Evolutionary conservation across 2,113 vertebrate species (phyloP).

Genomic region (Puntigrus tetrazona): DNA sequence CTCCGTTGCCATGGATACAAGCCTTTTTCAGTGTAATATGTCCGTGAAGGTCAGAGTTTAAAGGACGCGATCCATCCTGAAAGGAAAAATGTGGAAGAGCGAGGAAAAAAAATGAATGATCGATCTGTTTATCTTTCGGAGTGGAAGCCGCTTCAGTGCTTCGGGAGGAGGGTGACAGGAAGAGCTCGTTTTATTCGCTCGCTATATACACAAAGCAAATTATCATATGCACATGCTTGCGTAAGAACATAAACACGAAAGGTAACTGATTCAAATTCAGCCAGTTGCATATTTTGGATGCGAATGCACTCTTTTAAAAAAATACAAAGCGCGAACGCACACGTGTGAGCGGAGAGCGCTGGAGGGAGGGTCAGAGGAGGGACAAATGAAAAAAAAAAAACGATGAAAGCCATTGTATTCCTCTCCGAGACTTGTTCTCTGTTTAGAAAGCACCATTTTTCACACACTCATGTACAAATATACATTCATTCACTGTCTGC

Average conservation of each 20-base stretch:
- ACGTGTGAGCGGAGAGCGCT: not conserved
- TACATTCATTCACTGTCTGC: slow-evolving; percentile 4
- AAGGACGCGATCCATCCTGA: slow-evolving; percentile 9
- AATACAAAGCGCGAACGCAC: not conserved
- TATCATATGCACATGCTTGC: not conserved
- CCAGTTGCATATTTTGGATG: not conserved
- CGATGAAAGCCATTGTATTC: not conserved
- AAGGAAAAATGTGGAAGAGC: not conserved
- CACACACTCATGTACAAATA: slow-evolving; percentile 4
- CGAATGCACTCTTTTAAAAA: not conserved
- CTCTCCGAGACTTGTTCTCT: not conserved
- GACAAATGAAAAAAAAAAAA: not conserved
- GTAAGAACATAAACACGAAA: not conserved
- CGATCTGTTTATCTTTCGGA: slow-evolving; percentile 1
- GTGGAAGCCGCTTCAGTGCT: not conserved
- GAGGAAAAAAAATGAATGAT: not conserved
- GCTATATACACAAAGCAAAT: not conserved
- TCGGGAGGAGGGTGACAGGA: not conserved
- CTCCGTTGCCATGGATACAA: slow-evolving; percentile 18
- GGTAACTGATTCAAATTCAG: not conserved
- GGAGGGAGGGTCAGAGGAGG: slow-evolving; percentile 6
- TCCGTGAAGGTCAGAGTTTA: slow-evolving; percentile 28
- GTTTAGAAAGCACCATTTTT: slow-evolving; percentile 15
- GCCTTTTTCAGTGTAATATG: not conserved
- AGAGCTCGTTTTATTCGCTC: not conserved